Evolutionary conservation across 2,888 invertebrate genomes (phyloP), one percentile per base, ranked within the genome.

Genomic region (Gari tellinella): DNA sequence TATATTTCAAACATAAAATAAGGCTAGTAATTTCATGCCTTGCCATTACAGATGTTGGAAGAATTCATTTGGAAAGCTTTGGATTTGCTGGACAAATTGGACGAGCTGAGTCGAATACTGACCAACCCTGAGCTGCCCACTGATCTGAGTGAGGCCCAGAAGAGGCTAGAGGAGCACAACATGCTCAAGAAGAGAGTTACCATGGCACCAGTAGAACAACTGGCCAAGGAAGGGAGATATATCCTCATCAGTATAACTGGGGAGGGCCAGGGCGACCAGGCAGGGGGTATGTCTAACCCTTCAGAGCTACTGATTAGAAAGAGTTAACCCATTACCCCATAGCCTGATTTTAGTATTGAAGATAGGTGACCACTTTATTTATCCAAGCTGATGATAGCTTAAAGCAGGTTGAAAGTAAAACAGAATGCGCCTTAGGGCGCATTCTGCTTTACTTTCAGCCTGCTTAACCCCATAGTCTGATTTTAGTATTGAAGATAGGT

Each of bases 1-100:
- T 40, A 40, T 40, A 40, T 12, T 40, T n/a, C n/a, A n/a, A n/a
- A n/a, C n/a, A n/a, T n/a, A n/a, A n/a, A n/a, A n/a, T n/a, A n/a
- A n/a, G n/a, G n/a, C n/a, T n/a, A n/a, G n/a, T n/a, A n/a, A n/a
- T n/a, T n/a, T n/a, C n/a, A n/a, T 31, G 4, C 31, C 31, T 31
- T 31, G 12, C 19, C 12, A 5, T 43, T 89, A 10, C 85, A 94
- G 94, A 97, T 97, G 66, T 94, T 98, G 86, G 99, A 99, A 93
- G 97, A 98, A 90, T 96, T 99, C 92, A 95, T 96, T 87, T 98
- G 98, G 97, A 97, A 97, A 93, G 97, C 97, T 1, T 95, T 96
- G 55, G 99, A 99, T 92, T 94, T 98, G 79, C 94, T 98, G 74
- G 97, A 97, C 91, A 94, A 97, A 78, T 94, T 99, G 72, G 98